Conservation (phyloP, 2,113 vertebrate genomes). For the Bos indicus region DNA sequence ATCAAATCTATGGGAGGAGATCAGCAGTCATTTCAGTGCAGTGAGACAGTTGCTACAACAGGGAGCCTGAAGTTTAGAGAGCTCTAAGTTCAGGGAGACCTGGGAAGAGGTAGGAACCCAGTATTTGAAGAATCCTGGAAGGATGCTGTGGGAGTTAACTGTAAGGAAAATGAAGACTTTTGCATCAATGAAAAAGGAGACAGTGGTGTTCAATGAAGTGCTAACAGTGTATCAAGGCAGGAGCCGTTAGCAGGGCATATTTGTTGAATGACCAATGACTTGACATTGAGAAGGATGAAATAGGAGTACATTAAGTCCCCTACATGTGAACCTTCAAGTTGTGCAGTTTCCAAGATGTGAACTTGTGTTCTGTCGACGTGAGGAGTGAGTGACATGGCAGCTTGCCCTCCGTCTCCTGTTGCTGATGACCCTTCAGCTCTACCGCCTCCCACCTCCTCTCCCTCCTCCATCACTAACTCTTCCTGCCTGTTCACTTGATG, state of each 20-base stretch:
- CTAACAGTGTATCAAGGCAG: not conserved
- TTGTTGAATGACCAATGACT: not conserved
- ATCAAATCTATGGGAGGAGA: not conserved
- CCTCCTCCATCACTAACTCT: not conserved
- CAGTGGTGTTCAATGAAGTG: not conserved
- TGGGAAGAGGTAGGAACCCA: not conserved
- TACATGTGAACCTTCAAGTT: not conserved
- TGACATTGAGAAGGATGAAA: not conserved
- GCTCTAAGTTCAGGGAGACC: not conserved
- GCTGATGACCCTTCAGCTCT: not conserved
- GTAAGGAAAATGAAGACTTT: not conserved
- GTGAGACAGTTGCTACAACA: not conserved
- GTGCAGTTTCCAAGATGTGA: not conserved
- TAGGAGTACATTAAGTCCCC: not conserved
- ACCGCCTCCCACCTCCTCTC: not conserved
- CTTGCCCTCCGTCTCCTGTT: not conserved
- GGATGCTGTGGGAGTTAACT: not conserved
- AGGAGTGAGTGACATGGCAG: not conserved
- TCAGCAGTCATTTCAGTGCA: not conserved
- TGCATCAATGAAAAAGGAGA: not conserved
- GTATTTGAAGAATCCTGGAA: not conserved
- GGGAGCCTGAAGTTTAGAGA: not conserved
- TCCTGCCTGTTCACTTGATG: not conserved
- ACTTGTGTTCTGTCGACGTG: not conserved
- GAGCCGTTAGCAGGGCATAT: not conserved